Evolutionary conservation across 2,888 invertebrate genomes (phyloP), one percentile per base, ranked within the genome.

Genomic region (Drosophila suboccidentalis): DNA sequence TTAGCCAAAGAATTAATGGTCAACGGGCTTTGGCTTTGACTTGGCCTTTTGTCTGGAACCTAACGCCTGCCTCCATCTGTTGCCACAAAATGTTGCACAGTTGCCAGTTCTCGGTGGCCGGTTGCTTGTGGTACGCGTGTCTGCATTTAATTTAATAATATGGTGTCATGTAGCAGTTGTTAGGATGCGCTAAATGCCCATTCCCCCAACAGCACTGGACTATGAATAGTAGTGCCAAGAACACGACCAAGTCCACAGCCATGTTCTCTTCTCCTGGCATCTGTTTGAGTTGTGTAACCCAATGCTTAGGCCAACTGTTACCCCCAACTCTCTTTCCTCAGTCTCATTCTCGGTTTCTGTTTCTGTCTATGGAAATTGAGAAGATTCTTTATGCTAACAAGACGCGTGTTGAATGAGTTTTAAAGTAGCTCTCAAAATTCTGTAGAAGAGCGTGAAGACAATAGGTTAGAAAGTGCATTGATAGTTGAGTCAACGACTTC

Each of bases 81-180:
- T 80, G 83, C 71, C 80, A 71, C 66, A 72, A 55, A 79, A 72
- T 41, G 59, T 58, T 61, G 75, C 65, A 60, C 76, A 57, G 65
- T 36, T 38, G 13, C 68, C 80, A 51, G 75, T 71, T 72, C 66
- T 63, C 71, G 34, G 65, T 36, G 43, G 17, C 49, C 65, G 43
- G 62, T 15, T 39, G 41, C 55, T 36, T 64, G 54, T 54, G 64
- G 65, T 71, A 58, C 80, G 89, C 84, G 84, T 89, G 84, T 83
- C 74, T 71, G 78, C 84, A 87, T 87, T 87, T 89, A 83, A 80
- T 87, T 80, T 89, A 85, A 89, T 85, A 87, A 89, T 78, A 85
- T 73, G 84, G 87, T 89, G 87, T 89, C 84, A 80, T 89, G 80
- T 89, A 66, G 89, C 89, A 87, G 89, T 85, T 80, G 89, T 89